Base-by-base conservation (phyloP, 1,140 invertebrate species). In the Meloidogyne hapla region DNA sequence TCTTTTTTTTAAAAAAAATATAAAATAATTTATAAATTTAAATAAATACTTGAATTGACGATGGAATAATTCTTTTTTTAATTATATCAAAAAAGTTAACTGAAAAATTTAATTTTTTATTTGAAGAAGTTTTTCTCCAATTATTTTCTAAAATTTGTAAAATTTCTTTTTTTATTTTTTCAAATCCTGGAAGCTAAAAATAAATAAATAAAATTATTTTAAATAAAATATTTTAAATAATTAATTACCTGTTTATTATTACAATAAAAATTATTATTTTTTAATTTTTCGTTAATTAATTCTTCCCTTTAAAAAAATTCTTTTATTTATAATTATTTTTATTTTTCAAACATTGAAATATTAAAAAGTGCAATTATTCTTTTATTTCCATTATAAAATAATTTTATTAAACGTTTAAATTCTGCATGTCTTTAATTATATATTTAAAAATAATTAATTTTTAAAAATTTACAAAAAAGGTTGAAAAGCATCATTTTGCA, bases 401-500 rank as follows among this genome's bases (percentile, higher is more conserved):
- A 38, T 38, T 61, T 9, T 4, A 64, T 62, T 21, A 73, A 33
- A 3, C 38, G 61, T 6, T 73, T 64, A 21, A 73, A 73, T 23
- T 73, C 70, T 4, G 23, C 9, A 21, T 61, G 63, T 18, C 70
- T 73, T 56, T 13, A 38, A n/a, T 9, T 4, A 1, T 72, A 13
- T 4, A 56, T 33, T 73, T 63, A 26, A 23, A 12, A 15, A 64
- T 65, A 26, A 38, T n/a, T n/a, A n/a, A n/a, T n/a, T n/a, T n/a
- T 56, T n/a, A n/a, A n/a, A n/a, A n/a, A 21, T n/a, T 5, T 2
- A 73, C 70, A 73, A 40, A 73, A 63, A 62, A 42, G 70, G 70
- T 38, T 73, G 70, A 26, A 73, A 73, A 13, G 70, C 70, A 61
- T 73, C 70, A 63, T 73, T 73, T 28, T 73, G 40, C 40, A 73